Evolutionary conservation across 2,113 vertebrate genomes (phyloP).

Genomic region (Oncorhynchus nerka): DNA sequence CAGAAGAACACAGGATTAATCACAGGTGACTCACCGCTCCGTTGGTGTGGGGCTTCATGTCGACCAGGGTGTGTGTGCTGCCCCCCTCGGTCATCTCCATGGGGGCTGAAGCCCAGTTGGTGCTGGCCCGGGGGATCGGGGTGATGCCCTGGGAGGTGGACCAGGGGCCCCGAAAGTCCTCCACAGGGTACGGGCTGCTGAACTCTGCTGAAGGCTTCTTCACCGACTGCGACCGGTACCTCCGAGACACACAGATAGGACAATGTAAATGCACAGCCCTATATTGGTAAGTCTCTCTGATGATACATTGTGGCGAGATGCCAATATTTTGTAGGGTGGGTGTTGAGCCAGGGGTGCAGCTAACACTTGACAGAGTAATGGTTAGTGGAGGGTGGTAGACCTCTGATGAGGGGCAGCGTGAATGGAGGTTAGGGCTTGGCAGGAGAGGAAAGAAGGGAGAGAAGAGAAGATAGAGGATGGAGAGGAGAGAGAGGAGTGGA

Average conservation of each 20-base stretch:
- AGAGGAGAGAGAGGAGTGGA: too few relatives aligned
- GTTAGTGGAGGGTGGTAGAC: too few relatives aligned
- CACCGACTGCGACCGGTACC: background rate
- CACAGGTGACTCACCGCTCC: constrained; percentile 64
- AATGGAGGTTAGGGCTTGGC: too few relatives aligned
- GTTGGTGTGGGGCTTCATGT: constrained; percentile 54
- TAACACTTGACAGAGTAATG: too few relatives aligned
- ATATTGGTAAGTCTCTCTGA: too few relatives aligned
- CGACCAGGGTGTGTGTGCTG: constrained; percentile 16
- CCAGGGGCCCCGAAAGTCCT: constrained; percentile 49
- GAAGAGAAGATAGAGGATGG: too few relatives aligned
- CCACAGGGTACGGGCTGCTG: constrained; percentile 58
- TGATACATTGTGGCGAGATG: too few relatives aligned
- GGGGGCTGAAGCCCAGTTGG: constrained; percentile 25
- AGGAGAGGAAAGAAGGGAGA: too few relatives aligned
- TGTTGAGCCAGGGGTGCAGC: too few relatives aligned
- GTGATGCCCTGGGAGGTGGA: constrained; percentile 35
- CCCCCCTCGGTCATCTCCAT: constrained; percentile 67
- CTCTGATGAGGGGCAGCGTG: too few relatives aligned
- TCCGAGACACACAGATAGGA: constrained; percentile 12
- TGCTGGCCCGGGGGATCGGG: constrained; percentile 66
- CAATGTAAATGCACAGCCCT: too few relatives aligned
- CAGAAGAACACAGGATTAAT: constrained; percentile 7
- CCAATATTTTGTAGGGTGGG: too few relatives aligned
- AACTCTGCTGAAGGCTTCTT: background rate